Evolutionary conservation across 2,797 vertebrate species (phyloP).

Genomic region (Characodon lateralis): DNA sequence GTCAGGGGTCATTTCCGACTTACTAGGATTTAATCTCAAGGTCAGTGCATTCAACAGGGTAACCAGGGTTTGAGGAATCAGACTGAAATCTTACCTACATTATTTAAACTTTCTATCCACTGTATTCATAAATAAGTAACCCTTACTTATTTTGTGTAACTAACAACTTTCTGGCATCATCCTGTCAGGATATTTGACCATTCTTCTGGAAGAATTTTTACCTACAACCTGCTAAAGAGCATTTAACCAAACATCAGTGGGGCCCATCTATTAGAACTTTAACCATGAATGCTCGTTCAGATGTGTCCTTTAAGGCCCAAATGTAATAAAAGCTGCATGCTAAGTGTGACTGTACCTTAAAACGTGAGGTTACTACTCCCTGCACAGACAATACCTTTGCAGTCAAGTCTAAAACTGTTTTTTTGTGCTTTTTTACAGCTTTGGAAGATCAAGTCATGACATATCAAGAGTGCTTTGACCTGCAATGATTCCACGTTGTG

Average conservation of each 20-base stretch:
- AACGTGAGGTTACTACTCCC: not conserved
- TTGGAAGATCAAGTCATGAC: slow-evolving; percentile 99
- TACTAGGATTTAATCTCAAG: slow-evolving; percentile 98
- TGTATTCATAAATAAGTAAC: not conserved
- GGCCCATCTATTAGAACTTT: not conserved
- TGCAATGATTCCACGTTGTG: slow-evolving; percentile 87
- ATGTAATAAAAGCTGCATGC: not conserved
- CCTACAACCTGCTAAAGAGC: not conserved
- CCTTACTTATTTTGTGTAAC: too few species aligned
- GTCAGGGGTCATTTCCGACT: slow-evolving; percentile 97
- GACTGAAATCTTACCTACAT: not conserved
- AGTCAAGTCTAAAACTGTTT: not conserved
- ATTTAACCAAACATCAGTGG: not conserved
- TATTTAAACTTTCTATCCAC: too few species aligned
- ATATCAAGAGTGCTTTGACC: slow-evolving; percentile 83
- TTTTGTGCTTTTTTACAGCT: slow-evolving; percentile 78
- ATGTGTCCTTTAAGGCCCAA: not conserved
- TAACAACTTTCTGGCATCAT: too few species aligned
- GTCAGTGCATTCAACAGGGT: slow-evolving; percentile 66
- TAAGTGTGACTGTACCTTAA: not conserved
- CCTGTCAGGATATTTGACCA: not conserved
- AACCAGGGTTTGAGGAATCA: not conserved
- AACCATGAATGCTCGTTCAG: not conserved
- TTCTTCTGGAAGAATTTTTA: not conserved
- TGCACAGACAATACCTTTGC: not conserved